Evolutionary conservation across 2,113 vertebrate species (phyloP).

Genomic region (Pterocles orientalis): DNA sequence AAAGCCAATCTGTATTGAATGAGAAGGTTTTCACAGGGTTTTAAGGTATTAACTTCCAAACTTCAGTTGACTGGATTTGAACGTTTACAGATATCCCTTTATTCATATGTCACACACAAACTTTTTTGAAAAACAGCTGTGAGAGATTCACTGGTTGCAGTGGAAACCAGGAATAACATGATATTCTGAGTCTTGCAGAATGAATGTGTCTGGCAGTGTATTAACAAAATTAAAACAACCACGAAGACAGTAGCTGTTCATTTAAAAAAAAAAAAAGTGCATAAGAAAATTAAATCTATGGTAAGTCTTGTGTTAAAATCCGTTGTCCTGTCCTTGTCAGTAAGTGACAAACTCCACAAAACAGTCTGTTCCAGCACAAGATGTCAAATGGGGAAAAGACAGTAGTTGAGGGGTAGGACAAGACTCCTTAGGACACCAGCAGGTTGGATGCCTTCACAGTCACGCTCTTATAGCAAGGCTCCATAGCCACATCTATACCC

Average conservation of each 20-base stretch:
- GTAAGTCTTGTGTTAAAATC: neutral
- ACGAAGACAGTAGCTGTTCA: fast-evolving
- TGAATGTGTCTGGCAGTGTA: fast-evolving
- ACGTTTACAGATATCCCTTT: neutral
- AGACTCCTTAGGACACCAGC: neutral
- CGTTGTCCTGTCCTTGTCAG: neutral
- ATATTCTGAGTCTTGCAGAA: neutral
- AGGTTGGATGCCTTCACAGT: neutral
- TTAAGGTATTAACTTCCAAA: neutral
- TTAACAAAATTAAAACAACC: neutral
- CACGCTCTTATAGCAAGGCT: fast-evolving
- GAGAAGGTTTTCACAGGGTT: fast-evolving
- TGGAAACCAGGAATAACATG: fast-evolving
- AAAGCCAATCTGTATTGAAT: neutral
- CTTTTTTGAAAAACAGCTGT: neutral
- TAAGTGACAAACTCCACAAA: fast-evolving
- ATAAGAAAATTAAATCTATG: neutral
- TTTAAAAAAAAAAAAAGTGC: neutral
- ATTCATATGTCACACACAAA: neutral
- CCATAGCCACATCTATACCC: neutral
- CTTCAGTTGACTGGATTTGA: neutral
- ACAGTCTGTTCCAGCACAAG: neutral
- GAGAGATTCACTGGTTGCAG: neutral
- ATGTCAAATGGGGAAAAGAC: neutral
- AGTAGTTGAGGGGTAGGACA: neutral